Evolutionary conservation across 2,113 vertebrate species (phyloP), one percentile per base, ranked within the genome.

Genomic region (Bolborhynchus lineola): DNA sequence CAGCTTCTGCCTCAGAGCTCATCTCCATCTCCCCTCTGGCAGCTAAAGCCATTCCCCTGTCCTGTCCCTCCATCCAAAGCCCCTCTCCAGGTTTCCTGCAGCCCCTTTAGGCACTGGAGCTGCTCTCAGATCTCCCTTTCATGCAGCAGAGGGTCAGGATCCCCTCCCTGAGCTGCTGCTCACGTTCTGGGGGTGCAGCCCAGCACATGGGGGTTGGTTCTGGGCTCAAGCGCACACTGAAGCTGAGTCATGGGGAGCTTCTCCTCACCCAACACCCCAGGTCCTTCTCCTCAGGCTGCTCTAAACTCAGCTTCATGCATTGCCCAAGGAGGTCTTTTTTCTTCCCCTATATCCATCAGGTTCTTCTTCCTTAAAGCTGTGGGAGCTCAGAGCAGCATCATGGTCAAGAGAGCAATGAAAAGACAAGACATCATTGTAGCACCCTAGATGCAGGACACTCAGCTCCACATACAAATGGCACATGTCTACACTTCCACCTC

Each of bases 261-360:
- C 33, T 59, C 57, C 57, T 59, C 33, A 59, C 21, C 57, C 57
- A 59, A 10, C 21, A 15, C 9, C 33, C 57, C 57, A 59, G 24
- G 33, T 24, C 13, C 57, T 59, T 59, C 53, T 55, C 53, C 33
- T 35, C 57, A 59, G 57, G 57, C 13, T 59, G 21, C 33, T 59
- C 24, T 8, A 50, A 59, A 29, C 9, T 4, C 23, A 28, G 18
- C 13, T 74, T 74, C 31, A 33, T 0, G 18, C 0, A 0, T 5
- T 67, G 46, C 8, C 55, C 62, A 31, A 75, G 10, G 5, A 86
- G 16, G 7, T 21, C 6, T 39, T 16, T 29, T 5, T 13, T 3
- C 33, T 35, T 53, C 49, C 18, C 42, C 15, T 19, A 50, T 47
- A 26, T 20, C 20, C 33, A 63, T 41, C 41, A 53, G 14, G 5